phyloP scores from a whole-genome alignment of 2,113 vertebrate genomes.

The Kryptolebias marmoratus region DNA sequence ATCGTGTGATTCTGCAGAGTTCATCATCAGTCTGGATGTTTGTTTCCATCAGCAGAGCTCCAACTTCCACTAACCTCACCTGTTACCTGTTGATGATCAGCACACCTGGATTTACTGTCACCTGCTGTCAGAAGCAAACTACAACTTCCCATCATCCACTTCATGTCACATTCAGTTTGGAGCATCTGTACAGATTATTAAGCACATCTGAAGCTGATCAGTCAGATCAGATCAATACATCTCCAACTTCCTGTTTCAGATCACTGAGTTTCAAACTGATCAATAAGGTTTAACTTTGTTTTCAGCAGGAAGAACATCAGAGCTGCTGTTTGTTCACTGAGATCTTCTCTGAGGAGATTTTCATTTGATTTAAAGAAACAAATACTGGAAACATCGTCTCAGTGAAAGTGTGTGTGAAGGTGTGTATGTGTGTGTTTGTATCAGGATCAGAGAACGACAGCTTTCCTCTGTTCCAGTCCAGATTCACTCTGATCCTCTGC shows the following conservation, averaged over 20 bases:
- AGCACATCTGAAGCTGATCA: neutral
- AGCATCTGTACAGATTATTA: neutral
- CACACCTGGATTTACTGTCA: neutral
- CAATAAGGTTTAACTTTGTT: neutral
- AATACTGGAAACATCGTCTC: neutral
- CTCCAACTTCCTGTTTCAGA: neutral
- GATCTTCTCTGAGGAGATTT: neutral
- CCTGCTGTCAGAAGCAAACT: neutral
- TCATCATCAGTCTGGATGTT: conserved; percentile 1
- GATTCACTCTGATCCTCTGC: too few species aligned
- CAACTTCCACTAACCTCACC: neutral
- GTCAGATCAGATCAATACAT: neutral
- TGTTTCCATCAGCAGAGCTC: conserved; percentile 1
- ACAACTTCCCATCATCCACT: neutral
- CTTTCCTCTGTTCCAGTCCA: neutral
- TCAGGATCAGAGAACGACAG: neutral
- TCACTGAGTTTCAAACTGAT: neutral
- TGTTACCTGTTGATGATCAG: neutral
- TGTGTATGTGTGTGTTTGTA: neutral
- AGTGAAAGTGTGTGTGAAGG: neutral
- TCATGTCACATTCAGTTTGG: neutral
- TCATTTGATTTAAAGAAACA: neutral
- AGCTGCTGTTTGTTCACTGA: neutral
- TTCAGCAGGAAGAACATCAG: too few species aligned
- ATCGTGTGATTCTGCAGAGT: neutral